phyloP scores from a whole-genome alignment of 1,140 invertebrate genomes.

The Ylistrum balloti region DNA sequence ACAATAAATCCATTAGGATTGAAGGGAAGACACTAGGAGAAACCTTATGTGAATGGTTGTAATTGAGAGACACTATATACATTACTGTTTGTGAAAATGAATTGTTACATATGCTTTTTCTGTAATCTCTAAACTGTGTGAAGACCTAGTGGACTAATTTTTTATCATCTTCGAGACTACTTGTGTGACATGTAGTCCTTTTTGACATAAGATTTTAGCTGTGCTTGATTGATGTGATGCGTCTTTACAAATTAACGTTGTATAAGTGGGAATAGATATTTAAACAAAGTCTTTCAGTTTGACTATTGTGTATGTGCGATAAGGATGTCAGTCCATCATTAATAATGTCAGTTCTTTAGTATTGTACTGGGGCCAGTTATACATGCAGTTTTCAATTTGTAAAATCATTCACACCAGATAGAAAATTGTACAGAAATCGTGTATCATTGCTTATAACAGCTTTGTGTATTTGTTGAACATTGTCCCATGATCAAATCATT shows the following conservation, averaged over 20 bases:
- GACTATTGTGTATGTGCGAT: background rate
- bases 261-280: background rate
- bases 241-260: background rate
- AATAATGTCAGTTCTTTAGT: background rate
- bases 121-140: too few relatives aligned
- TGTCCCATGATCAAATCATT: constrained; percentile 38
- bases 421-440: background rate
- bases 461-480: background rate
- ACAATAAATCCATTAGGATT: too few relatives aligned
- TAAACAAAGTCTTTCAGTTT: constrained; percentile 29
- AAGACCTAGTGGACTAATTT: too few relatives aligned
- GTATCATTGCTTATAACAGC: background rate
- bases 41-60: too few relatives aligned
- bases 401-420: background rate
- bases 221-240: background rate
- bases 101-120: too few relatives aligned
- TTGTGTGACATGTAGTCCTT: too few relatives aligned
- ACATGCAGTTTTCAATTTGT: background rate
- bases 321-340: background rate
- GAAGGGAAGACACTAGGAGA: too few relatives aligned
- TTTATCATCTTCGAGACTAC: too few relatives aligned
- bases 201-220: background rate
- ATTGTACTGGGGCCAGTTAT: background rate
- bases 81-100: too few relatives aligned
- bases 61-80: too few relatives aligned